These are phyloP conservation scores for Epinephelus moara DNA, from an alignment of 2,113 vertebrate genomes.

Conservation along the genomic window DNA sequence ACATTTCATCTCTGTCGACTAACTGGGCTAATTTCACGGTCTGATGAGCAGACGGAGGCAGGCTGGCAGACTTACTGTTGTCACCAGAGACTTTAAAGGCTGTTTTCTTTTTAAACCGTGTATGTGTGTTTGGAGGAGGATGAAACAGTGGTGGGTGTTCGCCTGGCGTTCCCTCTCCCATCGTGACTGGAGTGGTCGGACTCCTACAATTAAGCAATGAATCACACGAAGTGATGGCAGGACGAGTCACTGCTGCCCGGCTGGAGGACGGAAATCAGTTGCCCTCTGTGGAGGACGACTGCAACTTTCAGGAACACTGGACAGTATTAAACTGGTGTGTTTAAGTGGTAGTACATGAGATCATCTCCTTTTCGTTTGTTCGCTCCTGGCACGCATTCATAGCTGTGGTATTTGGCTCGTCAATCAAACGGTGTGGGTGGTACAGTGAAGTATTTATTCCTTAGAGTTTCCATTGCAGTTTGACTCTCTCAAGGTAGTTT, in stretches of 20 bases:
- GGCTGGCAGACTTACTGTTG: constrained; percentile 3
- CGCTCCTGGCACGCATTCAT: neutral
- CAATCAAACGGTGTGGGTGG: constrained; percentile 13
- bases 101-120: neutral
- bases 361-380: neutral
- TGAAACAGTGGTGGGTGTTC: constrained; percentile 19
- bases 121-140: constrained; percentile 32
- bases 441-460: neutral
- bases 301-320: neutral
- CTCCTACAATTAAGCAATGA: constrained; percentile 57
- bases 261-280: neutral
- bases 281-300: neutral
- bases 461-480: neutral
- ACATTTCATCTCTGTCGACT: constrained; percentile 43
- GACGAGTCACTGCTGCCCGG: constrained; percentile 16
- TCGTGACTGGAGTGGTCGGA: constrained; percentile 40
- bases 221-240: constrained; percentile 22
- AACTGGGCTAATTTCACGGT: constrained; percentile 70
- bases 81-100: constrained; percentile 30
- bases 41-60: constrained; percentile 62
- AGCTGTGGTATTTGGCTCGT: constrained; percentile 12
- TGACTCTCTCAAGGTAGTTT: neutral
- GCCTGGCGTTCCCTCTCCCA: neutral
- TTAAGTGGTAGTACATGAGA: neutral
- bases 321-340: neutral